Conservation (phyloP, 2,888 invertebrate genomes). For the Cheilosia grossa region DNA sequence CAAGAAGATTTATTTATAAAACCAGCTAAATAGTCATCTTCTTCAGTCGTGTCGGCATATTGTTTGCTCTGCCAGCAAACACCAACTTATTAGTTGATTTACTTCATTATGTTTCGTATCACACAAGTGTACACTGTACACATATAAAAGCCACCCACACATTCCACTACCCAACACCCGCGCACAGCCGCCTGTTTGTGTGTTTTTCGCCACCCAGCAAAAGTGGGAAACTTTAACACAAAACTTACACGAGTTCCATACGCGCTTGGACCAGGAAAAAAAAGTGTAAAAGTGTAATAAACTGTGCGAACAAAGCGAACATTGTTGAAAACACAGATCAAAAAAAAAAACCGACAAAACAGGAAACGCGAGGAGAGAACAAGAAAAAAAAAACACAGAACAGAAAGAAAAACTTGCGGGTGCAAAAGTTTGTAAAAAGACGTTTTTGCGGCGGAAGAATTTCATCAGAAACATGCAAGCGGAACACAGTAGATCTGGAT, state of each 20-base stretch:
- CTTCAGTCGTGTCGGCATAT: background rate
- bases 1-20: background rate
- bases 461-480: conserved; percentile 69
- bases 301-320: conserved; percentile 70
- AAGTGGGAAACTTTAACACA: conserved; percentile 50
- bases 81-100: conserved; percentile 61
- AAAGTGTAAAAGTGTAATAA: conserved; percentile 52
- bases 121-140: conserved; percentile 2
- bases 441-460: conserved; percentile 74
- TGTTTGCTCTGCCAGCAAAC: conserved; percentile 25
- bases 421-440: conserved; percentile 70
- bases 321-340: conserved; percentile 61
- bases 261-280: conserved; percentile 46
- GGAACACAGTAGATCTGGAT: conserved; percentile 53
- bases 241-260: conserved; percentile 56
- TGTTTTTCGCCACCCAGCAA: conserved; percentile 18
- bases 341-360: conserved; percentile 25
- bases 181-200: conserved; percentile 33
- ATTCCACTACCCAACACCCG: background rate
- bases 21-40: background rate
- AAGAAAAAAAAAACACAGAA: conserved; percentile 27
- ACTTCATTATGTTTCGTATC: conserved; percentile 58
- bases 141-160: background rate
- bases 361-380: conserved; percentile 21
- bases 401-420: conserved; percentile 53